Evolutionary conservation across 2,113 vertebrate species (phyloP), one percentile per base, ranked within the genome.

Genomic region (Bubo blakistoni): DNA sequence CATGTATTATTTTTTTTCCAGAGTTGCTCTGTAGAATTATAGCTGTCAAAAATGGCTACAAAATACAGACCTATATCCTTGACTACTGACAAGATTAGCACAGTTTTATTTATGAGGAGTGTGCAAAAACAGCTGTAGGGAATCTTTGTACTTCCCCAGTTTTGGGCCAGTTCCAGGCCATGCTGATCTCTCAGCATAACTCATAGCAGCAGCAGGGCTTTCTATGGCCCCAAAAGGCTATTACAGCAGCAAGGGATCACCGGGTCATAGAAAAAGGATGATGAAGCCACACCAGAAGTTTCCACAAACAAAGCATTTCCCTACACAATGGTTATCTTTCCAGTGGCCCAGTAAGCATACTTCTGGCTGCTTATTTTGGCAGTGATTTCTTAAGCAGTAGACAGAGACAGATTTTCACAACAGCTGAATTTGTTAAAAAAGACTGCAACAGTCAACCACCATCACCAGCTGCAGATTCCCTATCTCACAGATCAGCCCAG

Each of bases 131-230:
- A 70, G 54, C 72, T 79, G 79, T 42, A 91, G 88, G 44, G 88
- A 71, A 84, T 79, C 51, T 86, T 69, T 81, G 29, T 86, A 76
- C 32, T 59, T 85, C 86, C 81, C 81, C 57, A 77, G 38, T 81
- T 93, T 59, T 89, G 90, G 87, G 86, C 83, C 81, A 90, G 81
- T 77, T 96, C 46, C 85, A 93, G 81, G 85, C 69, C 46, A 30
- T 38, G 63, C 88, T 79, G 85, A 79, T 94, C 62, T 92, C 70
- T 96, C 94, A 96, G 78, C 91, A 7, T 82, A 96, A 91, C 83
- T 94, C 88, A 84, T 71, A 97, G 92, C 92, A 97, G 94, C 87
- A 95, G 86, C 79, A 86, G 90, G 93, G 83, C 83, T 74, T 81
- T 91, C 63, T 87, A 80, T 40, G 30, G 74, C 93, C 94, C 94